Base-by-base conservation (phyloP, 2,888 invertebrate genomes). In the Pardosa pseudoannulata region DNA sequence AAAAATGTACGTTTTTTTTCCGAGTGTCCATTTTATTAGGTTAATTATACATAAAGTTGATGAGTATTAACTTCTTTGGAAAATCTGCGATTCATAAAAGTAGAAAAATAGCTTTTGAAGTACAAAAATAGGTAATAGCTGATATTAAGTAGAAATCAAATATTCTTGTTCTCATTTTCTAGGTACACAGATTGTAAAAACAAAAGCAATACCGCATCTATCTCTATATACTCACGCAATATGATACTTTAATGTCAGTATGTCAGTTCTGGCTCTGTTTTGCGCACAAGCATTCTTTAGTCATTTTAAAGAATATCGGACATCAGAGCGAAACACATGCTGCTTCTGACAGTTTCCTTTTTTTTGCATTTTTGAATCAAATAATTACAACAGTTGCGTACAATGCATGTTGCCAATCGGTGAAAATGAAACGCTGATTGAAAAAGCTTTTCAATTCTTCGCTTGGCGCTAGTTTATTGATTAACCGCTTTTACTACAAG, bases 191-290 rank as follows among this genome's bases (percentile, higher is more conserved):
- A 36, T 9, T 5, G 5, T 9, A 36, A 36, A 7, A 36, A 36
- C 6, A 9, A 36, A 36, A 7, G 36, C 9, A 7, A 36, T 36
- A 36, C 6, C 5, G 36, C 36, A 36, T 36, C 36, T 36, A n/a
- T n/a, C n/a, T n/a, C n/a, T 36, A 36, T 36, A 1, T 32, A 32
- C 7, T n/a, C 67, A 67, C 67, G 67, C 67, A 19, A 67, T 67
- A 7, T n/a, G 67, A 32, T 32, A 67, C 67, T 67, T 67, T 32
- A 32, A 46, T 46, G 16, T 16, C 2, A 46, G 46, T 46, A 16
- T 46, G 46, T 46, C 46, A 46, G 9, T 16, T 11, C 16, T 36
- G 9, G 36, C 9, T 7, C 5, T 5, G 9, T 5, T 36, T 9
- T 5, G 36, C 36, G n/a, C n/a, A n/a, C n/a, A n/a, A n/a, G n/a